Evolutionary conservation across 2,888 invertebrate species (phyloP).

Genomic region (Pristionchus exspectatus): DNA sequence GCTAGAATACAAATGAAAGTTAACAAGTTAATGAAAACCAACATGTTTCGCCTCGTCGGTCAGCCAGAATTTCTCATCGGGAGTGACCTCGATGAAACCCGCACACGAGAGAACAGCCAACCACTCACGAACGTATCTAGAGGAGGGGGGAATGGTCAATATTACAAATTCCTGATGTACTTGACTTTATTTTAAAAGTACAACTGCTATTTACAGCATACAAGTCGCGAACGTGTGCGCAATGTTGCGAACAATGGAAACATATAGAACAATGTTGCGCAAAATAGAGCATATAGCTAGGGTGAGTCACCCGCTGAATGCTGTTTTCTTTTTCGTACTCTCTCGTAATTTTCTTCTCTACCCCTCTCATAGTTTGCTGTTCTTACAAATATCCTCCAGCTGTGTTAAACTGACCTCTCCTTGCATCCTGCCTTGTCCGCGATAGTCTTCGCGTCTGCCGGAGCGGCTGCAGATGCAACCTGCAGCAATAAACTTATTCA

Average conservation of each 20-base stretch:
- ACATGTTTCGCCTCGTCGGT: constrained; percentile 52
- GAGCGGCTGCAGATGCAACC: constrained; percentile 56
- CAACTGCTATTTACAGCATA: no score
- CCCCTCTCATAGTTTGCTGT: background rate
- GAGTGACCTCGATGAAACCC: constrained; percentile 59
- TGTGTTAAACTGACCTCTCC: constrained; percentile 57
- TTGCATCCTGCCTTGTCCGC: constrained; percentile 68
- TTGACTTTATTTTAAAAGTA: background rate
- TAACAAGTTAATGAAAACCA: background rate
- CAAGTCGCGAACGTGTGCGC: no score
- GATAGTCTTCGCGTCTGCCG: constrained; percentile 63
- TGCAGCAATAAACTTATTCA: background rate
- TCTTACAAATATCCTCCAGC: background rate
- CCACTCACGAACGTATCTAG: constrained; percentile 61
- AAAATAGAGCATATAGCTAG: no score
- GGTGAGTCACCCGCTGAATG: no score
- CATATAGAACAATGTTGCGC: no score
- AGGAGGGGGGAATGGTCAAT: background rate
- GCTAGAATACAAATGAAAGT: background rate
- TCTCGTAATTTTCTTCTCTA: background rate
- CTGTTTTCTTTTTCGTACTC: background rate
- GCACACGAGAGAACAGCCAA: constrained; percentile 61
- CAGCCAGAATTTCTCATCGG: constrained; percentile 61
- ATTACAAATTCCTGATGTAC: background rate
- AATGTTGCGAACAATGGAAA: no score